A percentile compares a stretch with the other conserved stretches of the same genome.
Conservation (phyloP, 2,888 invertebrate genomes). For the Herminia tarsipennalis region DNA sequence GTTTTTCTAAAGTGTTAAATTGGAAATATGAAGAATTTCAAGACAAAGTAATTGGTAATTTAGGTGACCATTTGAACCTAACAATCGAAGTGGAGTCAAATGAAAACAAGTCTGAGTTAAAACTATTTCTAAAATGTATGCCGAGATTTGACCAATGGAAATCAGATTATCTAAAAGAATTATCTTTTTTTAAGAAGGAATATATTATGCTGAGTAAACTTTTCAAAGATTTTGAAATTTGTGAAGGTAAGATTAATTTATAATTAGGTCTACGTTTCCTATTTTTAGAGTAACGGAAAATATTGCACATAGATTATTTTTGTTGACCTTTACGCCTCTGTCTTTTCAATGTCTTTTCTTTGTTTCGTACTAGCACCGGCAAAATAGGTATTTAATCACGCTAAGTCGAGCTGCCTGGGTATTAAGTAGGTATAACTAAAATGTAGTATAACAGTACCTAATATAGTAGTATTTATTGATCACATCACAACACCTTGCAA, state of each 20-base stretch:
- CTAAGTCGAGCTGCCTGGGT: too few relatives aligned
- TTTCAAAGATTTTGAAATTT: conserved; percentile 59
- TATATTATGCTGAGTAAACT: conserved; percentile 64
- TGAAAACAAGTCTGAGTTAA: conserved; percentile 42
- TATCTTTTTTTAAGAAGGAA: conserved; percentile 69
- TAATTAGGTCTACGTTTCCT: too few relatives aligned
- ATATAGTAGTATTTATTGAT: too few relatives aligned
- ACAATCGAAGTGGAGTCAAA: conserved; percentile 48
- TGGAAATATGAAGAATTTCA: conserved; percentile 61
- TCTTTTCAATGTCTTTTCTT: too few relatives aligned
- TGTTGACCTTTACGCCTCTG: too few relatives aligned
- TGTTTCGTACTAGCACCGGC: too few relatives aligned
- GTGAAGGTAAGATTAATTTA: conserved; percentile 53
- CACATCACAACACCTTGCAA: too few relatives aligned
- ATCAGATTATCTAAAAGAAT: conserved; percentile 63
- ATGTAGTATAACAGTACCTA: too few relatives aligned
- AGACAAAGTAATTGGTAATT: conserved; percentile 66
- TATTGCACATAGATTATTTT: too few relatives aligned
- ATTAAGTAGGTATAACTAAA: too few relatives aligned
- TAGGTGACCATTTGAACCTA: conserved; percentile 72
- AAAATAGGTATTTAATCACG: too few relatives aligned
- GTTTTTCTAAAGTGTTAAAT: conserved; percentile 42
- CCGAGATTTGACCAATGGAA: conserved; percentile 82
- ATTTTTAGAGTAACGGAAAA: too few relatives aligned
- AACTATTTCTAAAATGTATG: conserved; percentile 86